phyloP scores from a whole-genome alignment of 2,797 vertebrate genomes.

The Halcyon leucocephala region DNA sequence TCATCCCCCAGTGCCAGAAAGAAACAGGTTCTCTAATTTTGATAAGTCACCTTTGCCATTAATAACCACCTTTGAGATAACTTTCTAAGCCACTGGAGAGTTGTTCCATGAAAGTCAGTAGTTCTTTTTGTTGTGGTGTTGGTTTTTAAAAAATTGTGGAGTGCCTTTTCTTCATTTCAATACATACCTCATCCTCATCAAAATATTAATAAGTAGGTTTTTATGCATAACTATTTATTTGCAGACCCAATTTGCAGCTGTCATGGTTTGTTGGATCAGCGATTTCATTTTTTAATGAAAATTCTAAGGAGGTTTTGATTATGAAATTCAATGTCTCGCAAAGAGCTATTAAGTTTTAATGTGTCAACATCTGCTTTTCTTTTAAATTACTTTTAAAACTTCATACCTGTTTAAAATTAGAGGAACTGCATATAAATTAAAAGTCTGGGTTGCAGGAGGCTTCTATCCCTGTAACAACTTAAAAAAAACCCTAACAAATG shows the following conservation, averaged over 20 bases:
- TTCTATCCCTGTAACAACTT: not conserved
- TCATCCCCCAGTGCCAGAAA: not conserved
- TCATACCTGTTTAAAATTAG: not conserved
- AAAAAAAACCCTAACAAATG: not conserved
- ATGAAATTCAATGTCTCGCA: conserved; percentile 40
- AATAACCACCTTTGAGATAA: not conserved
- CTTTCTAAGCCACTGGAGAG: not conserved
- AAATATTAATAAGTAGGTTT: conserved; percentile 59
- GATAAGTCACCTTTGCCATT: not conserved
- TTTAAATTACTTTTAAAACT: not conserved
- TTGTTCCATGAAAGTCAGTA: not conserved
- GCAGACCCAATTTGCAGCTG: conserved; percentile 58
- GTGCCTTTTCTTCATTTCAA: conserved; percentile 44
- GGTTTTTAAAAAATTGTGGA: not conserved
- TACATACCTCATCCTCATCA: conserved; percentile 43
- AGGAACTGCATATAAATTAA: not conserved
- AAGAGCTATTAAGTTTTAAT: conserved; percentile 63
- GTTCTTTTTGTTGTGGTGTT: not conserved
- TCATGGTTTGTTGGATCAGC: conserved; percentile 67
- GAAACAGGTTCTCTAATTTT: not conserved
- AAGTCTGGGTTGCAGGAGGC: not conserved
- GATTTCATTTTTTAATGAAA: conserved; percentile 68
- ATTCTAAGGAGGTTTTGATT: conserved; percentile 60
- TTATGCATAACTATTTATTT: conserved; percentile 69
- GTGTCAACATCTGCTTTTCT: conserved; percentile 38